Evolutionary conservation across 1,140 invertebrate species (phyloP), one percentile per base, ranked within the genome.

Genomic region (Paraescarpia echinospica): DNA sequence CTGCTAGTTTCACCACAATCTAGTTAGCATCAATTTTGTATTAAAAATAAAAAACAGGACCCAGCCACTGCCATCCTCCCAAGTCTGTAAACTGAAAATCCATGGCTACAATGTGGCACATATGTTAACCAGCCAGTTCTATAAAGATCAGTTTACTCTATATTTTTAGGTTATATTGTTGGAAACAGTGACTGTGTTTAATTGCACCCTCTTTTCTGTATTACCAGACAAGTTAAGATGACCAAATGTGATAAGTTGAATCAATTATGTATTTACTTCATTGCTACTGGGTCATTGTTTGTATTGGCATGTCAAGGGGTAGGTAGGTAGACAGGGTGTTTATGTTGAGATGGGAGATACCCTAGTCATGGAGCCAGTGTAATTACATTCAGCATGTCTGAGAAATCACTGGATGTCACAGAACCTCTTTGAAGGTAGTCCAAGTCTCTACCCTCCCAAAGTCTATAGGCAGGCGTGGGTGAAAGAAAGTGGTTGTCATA

Each of bases 301-400:
- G 59, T 77, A 77, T 31, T 27, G 59, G 59, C 27, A 18, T 77
- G 14, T 4, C 22, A 77, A 77, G 8, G 22, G 59, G 59, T 77
- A 77, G 59, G 22, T 2, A 77, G 59, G 27, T 12, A 22, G 22
- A 2, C 9, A 2, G 22, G 59, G 59, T 77, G 27, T 77, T 77
- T 77, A 77, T 77, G 59, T 77, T 77, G 18, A 77, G 18, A 77
- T 77, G 27, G 59, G 14, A 77, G 18, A 77, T 77, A 77, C 12
- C 59, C 59, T 4, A 2, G 27, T 77, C 59, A 14, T 77, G 14
- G 59, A 77, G 59, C 27, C 59, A 77, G 59, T 77, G 59, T 77
- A 77, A 77, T 77, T 77, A 77, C 59, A 77, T 77, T 77, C 59
- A 77, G 59, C 59, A 77, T 77, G 59, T 77, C 59, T 77, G 59